Percentiles rank a stretch among this genome's conserved stretches.
Evolutionary conservation across 2,888 invertebrate genomes (phyloP).

Genomic region (Rhagonycha fulva): DNA sequence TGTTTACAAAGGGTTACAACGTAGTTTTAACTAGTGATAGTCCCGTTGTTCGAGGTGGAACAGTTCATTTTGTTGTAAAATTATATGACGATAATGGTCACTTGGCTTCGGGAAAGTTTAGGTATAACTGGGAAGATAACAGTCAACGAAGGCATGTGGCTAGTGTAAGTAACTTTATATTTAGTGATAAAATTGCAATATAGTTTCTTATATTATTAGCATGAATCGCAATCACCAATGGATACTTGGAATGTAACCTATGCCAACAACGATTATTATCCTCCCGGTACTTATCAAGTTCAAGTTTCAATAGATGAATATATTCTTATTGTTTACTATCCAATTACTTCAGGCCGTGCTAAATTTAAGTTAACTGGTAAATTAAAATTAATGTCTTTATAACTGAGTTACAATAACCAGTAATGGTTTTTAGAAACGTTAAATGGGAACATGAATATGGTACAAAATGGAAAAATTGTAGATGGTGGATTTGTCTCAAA

Average conservation of each 20-base stretch:
- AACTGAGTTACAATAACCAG: neutral
- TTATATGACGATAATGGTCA: constrained; percentile 54
- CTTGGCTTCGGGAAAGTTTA: constrained; percentile 57
- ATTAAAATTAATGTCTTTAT: constrained; percentile 19
- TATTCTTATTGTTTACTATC: constrained; percentile 52
- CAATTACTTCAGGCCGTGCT: constrained; percentile 51
- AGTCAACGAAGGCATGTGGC: constrained; percentile 58
- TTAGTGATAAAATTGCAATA: neutral
- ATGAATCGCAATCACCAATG: constrained; percentile 56
- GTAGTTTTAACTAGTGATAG: constrained; percentile 65
- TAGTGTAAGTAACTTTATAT: constrained; percentile 51
- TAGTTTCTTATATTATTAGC: constrained; percentile 47
- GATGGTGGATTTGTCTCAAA: constrained; percentile 67
- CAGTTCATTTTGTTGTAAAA: constrained; percentile 69
- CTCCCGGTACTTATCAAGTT: constrained; percentile 64
- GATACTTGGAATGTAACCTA: constrained; percentile 69
- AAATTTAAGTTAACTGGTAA: constrained; percentile 58
- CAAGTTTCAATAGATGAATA: constrained; percentile 58
- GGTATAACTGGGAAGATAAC: constrained; percentile 66
- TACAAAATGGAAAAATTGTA: constrained; percentile 65
- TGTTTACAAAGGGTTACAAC: constrained; percentile 40
- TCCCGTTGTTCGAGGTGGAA: constrained; percentile 73
- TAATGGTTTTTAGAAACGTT: constrained; percentile 61
- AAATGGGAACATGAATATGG: constrained; percentile 69
- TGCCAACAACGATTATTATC: constrained; percentile 54